Evolutionary conservation across 2,888 invertebrate genomes (phyloP), one percentile per base, ranked within the genome.

Genomic region (Micoletzkya japonica): DNA sequence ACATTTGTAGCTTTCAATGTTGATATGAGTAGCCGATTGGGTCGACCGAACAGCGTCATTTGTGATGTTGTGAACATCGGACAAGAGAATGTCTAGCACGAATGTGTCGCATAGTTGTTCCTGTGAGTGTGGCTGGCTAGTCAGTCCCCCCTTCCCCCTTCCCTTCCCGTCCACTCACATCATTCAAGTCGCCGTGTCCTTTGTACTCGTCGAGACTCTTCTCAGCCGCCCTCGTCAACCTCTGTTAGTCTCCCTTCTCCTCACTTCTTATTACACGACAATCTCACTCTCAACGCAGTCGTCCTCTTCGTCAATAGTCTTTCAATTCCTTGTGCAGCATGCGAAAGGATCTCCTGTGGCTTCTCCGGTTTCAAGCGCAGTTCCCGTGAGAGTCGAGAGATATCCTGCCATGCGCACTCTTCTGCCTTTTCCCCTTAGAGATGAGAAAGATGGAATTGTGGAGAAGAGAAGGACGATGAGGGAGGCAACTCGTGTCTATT

Each of bases 1-100:
- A 66, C 82, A 82, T 26, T 73, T 72, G 72, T 78, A 81, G 20
- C 77, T 73, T 70, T 82, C 82, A 10, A 82, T 71, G 32, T 76
- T 80, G 36, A 82, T 71, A 63, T 82, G 82, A 50, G 78, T 70
- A 30, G 78, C 81, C 1, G 81, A 75, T 32, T 54, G 34, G 17
- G 39, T 71, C 14, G 56, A 72, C 30, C 59, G 64, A 26, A 68
- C 72, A 2, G 57, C 69, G 2, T 32, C 28, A 26, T 72, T 69
- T 28, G 73, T 66, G 0, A 64, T 56, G 20, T 68, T 56, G 61
- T 75, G 76, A 32, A 77, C 75, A 58, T 77, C 74, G 24, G 70
- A 71, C 2, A 17, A 20, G 37, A 17, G 28, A 30, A 37, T 61
- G 61, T 28, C 44, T 24, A 34, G 17, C n/a, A n/a, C n/a, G n/a